A percentile compares a stretch with the other conserved stretches of the same genome.
phyloP scores from a whole-genome alignment of 2,113 vertebrate species.

The Elephantulus edwardii region DNA sequence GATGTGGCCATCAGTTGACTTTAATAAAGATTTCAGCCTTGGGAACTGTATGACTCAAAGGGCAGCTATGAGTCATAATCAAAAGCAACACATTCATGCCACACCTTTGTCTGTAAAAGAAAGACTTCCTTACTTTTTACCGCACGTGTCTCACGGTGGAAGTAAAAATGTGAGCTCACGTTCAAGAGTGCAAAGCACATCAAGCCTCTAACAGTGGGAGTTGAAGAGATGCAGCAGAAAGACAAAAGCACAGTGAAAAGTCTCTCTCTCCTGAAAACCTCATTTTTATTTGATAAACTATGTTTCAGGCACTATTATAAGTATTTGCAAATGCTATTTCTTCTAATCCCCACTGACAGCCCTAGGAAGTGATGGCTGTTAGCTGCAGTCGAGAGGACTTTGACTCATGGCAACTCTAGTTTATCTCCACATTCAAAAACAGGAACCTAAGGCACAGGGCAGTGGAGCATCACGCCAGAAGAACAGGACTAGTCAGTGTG shows the following conservation, averaged over 20 bases:
- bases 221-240: background rate
- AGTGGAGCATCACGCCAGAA: no score
- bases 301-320: background rate
- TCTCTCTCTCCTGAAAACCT: background rate
- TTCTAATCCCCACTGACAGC: background rate
- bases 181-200: background rate
- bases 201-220: background rate
- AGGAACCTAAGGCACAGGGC: background rate
- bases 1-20: no score
- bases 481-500: no score
- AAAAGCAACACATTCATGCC: no score
- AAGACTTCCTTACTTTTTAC: background rate
- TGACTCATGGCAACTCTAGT: no score
- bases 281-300: background rate
- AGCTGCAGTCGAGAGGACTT: no score
- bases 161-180: background rate
- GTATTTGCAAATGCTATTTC: background rate
- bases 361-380: no score
- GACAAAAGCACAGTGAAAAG: rapidly evolving
- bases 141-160: background rate
- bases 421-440: background rate
- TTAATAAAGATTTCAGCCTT: no score
- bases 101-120: background rate
- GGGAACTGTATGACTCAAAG: no score
- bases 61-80: no score